Conservation (phyloP, 2,888 invertebrate genomes). For the Labia minor region DNA sequence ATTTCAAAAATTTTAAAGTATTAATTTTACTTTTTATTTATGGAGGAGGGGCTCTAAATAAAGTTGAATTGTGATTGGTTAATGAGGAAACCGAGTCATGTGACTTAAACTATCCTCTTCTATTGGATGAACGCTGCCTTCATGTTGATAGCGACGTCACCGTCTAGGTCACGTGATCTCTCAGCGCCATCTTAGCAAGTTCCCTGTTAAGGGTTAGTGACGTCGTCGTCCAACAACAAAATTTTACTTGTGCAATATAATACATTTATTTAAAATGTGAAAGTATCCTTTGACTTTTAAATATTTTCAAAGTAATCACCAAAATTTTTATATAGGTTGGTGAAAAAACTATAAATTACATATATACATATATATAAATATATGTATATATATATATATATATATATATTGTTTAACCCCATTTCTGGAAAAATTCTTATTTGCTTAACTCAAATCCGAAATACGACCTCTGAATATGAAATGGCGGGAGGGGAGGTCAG, state of each 20-base stretch:
- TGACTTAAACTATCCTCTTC: conserved; percentile 20
- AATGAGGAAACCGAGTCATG: conserved; percentile 24
- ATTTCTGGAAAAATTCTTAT: background rate
- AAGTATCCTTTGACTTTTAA: background rate
- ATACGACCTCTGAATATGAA: conserved; percentile 19
- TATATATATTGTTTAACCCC: background rate
- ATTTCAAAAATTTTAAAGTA: background rate
- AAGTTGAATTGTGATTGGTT: conserved; percentile 23
- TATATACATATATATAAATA: too few relatives aligned
- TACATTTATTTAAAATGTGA: conserved; percentile 17
- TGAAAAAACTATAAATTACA: background rate
- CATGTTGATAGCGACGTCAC: conserved; percentile 33
- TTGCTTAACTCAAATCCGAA: background rate
- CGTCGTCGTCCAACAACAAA: conserved; percentile 32
- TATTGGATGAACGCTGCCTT: conserved; percentile 25
- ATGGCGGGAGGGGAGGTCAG: conserved; percentile 27
- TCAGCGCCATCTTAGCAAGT: conserved; percentile 50
- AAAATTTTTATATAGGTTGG: background rate
- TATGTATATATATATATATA: too few relatives aligned
- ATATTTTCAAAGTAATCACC: background rate
- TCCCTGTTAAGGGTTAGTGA: conserved; percentile 41
- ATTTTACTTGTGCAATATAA: conserved; percentile 19
- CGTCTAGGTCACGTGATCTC: conserved; percentile 46
- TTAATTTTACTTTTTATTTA: background rate
- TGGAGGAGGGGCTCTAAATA: background rate